Conservation (phyloP, 2,888 invertebrate genomes). For the Bombylius discolor region DNA sequence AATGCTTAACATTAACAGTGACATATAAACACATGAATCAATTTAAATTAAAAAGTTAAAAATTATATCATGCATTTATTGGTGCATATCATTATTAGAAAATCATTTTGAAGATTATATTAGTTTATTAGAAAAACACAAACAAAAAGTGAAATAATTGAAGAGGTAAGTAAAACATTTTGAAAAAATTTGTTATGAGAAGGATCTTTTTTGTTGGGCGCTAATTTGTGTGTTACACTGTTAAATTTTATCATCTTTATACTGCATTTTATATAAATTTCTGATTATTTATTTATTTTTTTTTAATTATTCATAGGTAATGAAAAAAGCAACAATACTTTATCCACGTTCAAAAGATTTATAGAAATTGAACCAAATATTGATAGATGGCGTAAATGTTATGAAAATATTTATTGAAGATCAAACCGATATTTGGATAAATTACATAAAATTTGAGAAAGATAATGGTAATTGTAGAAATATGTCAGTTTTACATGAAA, state of each 20-base stretch:
- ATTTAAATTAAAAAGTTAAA: slow-evolving; percentile 39
- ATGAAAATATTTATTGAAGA: slow-evolving; percentile 53
- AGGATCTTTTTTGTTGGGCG: no score
- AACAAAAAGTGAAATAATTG: slow-evolving; percentile 1
- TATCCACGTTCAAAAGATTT: slow-evolving; percentile 37
- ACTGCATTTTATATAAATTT: no score
- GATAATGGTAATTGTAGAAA: slow-evolving; percentile 45
- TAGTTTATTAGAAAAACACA: slow-evolving; percentile 19
- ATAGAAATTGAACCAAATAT: slow-evolving; percentile 39
- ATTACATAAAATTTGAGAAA: slow-evolving; percentile 57
- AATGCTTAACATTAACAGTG: slow-evolving; percentile 41
- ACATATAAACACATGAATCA: slow-evolving; percentile 35
- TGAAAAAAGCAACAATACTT: slow-evolving; percentile 37
- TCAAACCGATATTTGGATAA: slow-evolving; percentile 56
- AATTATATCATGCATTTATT: slow-evolving; percentile 39
- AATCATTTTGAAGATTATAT: slow-evolving; percentile 41
- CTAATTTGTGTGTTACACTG: no score
- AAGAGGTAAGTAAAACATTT: no score
- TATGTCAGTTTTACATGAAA: slow-evolving; percentile 44
- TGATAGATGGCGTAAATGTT: slow-evolving; percentile 44
- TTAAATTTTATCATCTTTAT: no score
- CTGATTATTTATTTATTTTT: no score
- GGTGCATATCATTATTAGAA: slow-evolving; percentile 39
- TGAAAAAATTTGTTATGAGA: background rate
- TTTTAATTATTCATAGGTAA: slow-evolving; percentile 23